phyloP scores from a whole-genome alignment of 1,140 invertebrate genomes.

The Lamellibrachia luymesi region DNA sequence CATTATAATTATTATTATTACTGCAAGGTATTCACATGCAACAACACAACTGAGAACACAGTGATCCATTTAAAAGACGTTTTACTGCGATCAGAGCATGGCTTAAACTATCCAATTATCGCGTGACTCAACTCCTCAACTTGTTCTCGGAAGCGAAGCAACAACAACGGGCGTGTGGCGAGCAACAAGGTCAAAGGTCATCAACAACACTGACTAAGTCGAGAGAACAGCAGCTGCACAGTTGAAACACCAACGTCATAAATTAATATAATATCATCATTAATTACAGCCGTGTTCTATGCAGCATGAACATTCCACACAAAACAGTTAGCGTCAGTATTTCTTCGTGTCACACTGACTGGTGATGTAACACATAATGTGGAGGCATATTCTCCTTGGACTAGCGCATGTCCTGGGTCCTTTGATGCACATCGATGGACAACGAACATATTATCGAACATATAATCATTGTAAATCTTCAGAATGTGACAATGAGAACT shows the following conservation, averaged over 20 bases:
- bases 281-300: neutral
- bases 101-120: constrained; percentile 1
- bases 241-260: neutral
- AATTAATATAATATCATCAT: neutral
- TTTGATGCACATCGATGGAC: neutral
- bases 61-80: neutral
- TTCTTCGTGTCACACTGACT: neutral
- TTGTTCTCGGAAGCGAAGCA: neutral
- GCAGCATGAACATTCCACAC: neutral
- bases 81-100: constrained; percentile 4
- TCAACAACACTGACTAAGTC: neutral
- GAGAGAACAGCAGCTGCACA: neutral
- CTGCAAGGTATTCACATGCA: too few relatives aligned
- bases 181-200: neutral
- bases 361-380: neutral
- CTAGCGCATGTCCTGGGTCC: neutral
- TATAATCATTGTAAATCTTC: neutral
- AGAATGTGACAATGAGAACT: neutral
- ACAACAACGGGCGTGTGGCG: neutral
- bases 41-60: neutral
- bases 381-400: neutral
- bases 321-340: neutral
- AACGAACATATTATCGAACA: neutral
- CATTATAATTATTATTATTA: too few relatives aligned
- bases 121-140: neutral